Conservation (phyloP, 64 coral and sea anemone genomes). For the Stichodactyla mertensii region DNA sequence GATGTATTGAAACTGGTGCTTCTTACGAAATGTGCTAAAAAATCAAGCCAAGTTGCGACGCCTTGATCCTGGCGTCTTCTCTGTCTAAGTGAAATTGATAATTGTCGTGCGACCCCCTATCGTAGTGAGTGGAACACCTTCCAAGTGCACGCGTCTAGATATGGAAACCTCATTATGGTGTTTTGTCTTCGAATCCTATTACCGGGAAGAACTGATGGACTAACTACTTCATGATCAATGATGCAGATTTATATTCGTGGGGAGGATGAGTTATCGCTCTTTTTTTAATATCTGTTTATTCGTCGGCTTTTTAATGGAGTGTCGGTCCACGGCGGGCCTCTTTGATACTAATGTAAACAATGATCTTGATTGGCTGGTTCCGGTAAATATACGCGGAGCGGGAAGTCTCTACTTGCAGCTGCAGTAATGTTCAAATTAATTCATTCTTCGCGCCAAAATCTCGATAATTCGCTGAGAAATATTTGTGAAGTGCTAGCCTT, state of each 20-base stretch:
- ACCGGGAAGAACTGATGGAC: not conserved
- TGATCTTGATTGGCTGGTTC: not conserved
- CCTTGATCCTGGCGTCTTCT: not conserved
- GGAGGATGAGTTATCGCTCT: constrained; percentile 8
- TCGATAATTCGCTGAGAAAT: not conserved
- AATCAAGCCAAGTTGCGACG: not conserved
- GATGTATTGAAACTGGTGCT: not conserved
- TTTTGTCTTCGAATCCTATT: not conserved
- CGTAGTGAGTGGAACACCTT: not conserved
- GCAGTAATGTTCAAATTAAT: not conserved
- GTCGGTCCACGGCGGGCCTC: not conserved
- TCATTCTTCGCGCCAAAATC: not conserved
- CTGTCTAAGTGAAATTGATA: not conserved
- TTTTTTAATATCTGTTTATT: constrained; percentile 21
- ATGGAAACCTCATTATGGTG: not conserved
- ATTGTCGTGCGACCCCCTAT: not conserved
- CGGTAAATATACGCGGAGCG: not conserved
- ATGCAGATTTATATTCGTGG: constrained; percentile 9
- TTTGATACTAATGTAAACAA: constrained; percentile 8
- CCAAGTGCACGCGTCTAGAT: not conserved
- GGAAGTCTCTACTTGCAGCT: not conserved
- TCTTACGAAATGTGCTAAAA: not conserved
- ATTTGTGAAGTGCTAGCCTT: not conserved
- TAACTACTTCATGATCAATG: not conserved
- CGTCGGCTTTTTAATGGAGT: constrained; percentile 16